phyloP scores from a whole-genome alignment of 2,797 vertebrate species.

The Typhlichthys subterraneus region DNA sequence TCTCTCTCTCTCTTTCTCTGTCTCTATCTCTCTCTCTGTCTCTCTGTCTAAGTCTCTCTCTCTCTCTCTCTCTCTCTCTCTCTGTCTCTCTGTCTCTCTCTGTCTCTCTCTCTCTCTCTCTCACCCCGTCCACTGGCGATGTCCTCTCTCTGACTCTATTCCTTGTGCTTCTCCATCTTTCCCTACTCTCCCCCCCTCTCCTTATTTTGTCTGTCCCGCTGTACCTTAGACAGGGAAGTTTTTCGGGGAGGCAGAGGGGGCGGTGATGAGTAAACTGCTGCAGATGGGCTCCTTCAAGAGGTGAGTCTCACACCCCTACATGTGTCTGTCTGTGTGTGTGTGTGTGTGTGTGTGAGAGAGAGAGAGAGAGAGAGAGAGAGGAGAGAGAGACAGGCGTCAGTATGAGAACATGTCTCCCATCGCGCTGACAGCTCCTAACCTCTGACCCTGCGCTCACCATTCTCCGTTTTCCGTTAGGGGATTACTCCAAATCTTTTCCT shows the following conservation, averaged over 20 bases:
- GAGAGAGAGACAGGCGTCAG: slow-evolving; percentile 31
- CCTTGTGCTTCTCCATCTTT: slow-evolving; percentile 4
- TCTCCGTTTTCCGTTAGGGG: slow-evolving; percentile 62
- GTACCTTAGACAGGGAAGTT: slow-evolving; percentile 88
- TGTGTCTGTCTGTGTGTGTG: slow-evolving; percentile 7
- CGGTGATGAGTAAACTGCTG: slow-evolving; percentile 95
- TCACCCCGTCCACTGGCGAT: neutral
- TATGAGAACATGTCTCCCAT: slow-evolving; percentile 61
- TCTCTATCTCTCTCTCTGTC: slow-evolving; percentile 28
- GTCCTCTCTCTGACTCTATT: no score
- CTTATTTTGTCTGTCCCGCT: slow-evolving; percentile 21
- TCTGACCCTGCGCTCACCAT: slow-evolving; percentile 57
- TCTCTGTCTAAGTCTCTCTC: no score
- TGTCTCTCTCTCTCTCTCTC: slow-evolving; percentile 47
- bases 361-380: slow-evolving; percentile 6
- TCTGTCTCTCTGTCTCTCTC: slow-evolving; percentile 15
- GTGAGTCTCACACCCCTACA: slow-evolving; percentile 71
- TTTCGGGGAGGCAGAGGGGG: slow-evolving; percentile 93
- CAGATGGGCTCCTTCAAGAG: slow-evolving; percentile 97
- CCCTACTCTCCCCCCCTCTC: neutral
- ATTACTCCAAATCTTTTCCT: slow-evolving; percentile 72
- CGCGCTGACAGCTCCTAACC: slow-evolving; percentile 69
- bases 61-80: slow-evolving; percentile 48
- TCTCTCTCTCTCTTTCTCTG: slow-evolving; percentile 10
- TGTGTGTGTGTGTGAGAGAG: slow-evolving; percentile 2